A percentile compares a stretch with the other conserved stretches of the same genome.
Evolutionary conservation across 2,797 vertebrate species (phyloP).

Genomic region (Sylvia borin): DNA sequence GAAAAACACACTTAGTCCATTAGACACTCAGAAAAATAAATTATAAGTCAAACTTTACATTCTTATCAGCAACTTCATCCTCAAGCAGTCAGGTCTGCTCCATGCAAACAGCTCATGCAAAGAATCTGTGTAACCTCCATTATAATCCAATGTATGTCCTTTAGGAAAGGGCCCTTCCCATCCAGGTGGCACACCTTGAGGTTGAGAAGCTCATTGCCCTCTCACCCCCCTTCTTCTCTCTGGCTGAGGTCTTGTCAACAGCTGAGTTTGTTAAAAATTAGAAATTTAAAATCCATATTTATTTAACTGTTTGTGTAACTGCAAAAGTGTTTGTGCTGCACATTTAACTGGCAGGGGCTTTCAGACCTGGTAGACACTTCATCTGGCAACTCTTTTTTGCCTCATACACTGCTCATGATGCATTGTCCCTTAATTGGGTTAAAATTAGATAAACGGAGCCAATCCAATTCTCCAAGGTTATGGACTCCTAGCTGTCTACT

Average conservation of each 20-base stretch:
- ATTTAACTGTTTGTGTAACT: background rate
- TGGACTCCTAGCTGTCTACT: background rate
- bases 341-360: background rate
- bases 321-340: background rate
- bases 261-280: background rate
- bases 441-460: conserved; percentile 2
- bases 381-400: background rate
- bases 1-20: background rate
- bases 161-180: background rate
- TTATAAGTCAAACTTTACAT: background rate
- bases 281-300: background rate
- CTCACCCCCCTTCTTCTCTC: background rate
- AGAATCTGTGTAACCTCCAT: background rate
- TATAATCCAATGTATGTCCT: background rate
- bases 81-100: background rate
- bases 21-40: background rate
- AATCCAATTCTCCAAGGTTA: background rate
- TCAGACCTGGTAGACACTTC: background rate
- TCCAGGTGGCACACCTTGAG: background rate
- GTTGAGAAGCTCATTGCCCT: background rate
- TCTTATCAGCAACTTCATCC: background rate
- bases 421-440: conserved; percentile 23
- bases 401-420: background rate
- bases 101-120: background rate
- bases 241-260: background rate